Percentiles rank a stretch among this genome's conserved stretches.
phyloP scores from a whole-genome alignment of 2,888 invertebrate species.

The Lasioglossum lativentre region DNA sequence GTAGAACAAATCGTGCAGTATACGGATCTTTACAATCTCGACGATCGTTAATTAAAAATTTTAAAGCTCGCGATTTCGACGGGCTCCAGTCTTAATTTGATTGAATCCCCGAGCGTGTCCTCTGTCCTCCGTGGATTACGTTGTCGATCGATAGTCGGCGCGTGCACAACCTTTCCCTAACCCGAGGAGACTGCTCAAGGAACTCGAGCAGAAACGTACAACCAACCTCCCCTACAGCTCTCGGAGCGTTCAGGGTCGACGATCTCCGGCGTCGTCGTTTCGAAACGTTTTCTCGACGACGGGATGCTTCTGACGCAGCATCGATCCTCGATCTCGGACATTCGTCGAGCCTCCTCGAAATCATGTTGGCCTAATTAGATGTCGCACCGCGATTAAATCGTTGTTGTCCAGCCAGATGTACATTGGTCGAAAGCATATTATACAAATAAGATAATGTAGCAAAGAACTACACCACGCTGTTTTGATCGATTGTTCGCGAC shows the following conservation, averaged over 20 bases:
- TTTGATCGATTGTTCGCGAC: too few species aligned
- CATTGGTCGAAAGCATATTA: not conserved
- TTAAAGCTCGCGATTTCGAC: not conserved
- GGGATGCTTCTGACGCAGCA: not conserved
- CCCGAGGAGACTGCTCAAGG: not conserved
- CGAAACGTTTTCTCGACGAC: not conserved
- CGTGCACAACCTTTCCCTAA: constrained; percentile 36
- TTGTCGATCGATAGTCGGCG: not conserved
- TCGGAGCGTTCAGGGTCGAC: not conserved
- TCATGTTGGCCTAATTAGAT: not conserved
- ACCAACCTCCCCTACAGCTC: not conserved
- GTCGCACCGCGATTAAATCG: not conserved
- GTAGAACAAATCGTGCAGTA: too few species aligned
- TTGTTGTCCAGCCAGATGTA: not conserved
- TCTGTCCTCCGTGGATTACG: not conserved
- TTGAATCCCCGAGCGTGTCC: not conserved
- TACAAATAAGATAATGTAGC: not conserved
- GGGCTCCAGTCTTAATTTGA: not conserved
- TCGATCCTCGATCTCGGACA: not conserved
- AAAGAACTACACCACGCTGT: too few species aligned
- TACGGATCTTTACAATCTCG: not conserved
- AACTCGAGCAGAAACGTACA: not conserved
- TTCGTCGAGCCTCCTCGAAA: not conserved
- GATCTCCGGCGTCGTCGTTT: not conserved
- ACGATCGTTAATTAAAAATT: not conserved